Base-by-base conservation (phyloP, 1,140 invertebrate species). In the Laupala kohalensis region DNA sequence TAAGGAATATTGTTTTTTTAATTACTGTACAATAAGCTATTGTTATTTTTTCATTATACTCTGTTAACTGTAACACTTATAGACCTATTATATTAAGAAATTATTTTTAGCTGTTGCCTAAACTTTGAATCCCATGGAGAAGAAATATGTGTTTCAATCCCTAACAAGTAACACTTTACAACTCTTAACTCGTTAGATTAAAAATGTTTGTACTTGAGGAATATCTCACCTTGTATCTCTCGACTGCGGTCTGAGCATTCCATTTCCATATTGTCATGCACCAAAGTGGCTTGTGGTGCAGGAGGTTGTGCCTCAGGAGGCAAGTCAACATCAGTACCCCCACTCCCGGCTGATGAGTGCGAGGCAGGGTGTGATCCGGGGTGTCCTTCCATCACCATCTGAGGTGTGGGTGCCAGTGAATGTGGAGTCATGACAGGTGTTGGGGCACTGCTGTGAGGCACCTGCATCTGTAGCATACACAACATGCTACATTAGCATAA, bases 241-340 rank as follows among this genome's bases (percentile, higher is more conserved):
- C 67, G 69, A 24, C 29, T 25, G 6, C 64, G 28, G 23, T 73
- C 72, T 27, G 68, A 73, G 69, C 69, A 70, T 37, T 69, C 73
- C 27, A 24, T 63, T 23, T 64, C 63, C 62, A 69, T 72, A 24
- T 75, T 71, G 53, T 69, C 66, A 28, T 83, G 79, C 64, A 85
- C 84, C 30, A 84, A 79, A 9, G 84, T 85, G 15, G 84, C 83
- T 64, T 81, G 82, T 0, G 84, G 83, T 69, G 82, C 82, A 26
- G 82, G 80, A 15, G 83, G 83, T 71, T 83, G 80, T 1, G 81
- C 81, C 72, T 81, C 81, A 24, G 82, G 81, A 29, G 82, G 80
- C 25, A 83, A 75, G 74, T 83, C 82, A 27, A 83, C 83, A 69
- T 83, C 82, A 80, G 77, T 82, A 80, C 30, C 26, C 25, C 63